phyloP scores from a whole-genome alignment of 2,113 vertebrate species.

The Prinia subflava region DNA sequence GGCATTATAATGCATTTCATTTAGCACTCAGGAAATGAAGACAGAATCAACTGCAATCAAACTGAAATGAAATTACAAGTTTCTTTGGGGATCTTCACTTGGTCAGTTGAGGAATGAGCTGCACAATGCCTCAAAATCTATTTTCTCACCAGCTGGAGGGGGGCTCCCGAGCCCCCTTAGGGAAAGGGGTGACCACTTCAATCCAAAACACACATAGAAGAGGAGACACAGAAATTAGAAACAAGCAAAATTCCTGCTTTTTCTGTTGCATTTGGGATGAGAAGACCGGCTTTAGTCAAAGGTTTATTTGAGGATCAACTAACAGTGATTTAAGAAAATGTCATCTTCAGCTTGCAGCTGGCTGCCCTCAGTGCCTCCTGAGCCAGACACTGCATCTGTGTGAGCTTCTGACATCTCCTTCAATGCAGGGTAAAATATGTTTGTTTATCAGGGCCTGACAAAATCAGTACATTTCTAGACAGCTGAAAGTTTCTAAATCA shows the following conservation, averaged over 20 bases:
- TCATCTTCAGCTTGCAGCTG: neutral
- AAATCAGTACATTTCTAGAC: neutral
- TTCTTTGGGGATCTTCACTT: neutral
- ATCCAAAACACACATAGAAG: neutral
- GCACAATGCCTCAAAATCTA: neutral
- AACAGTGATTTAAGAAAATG: neutral
- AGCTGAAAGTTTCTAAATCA: neutral
- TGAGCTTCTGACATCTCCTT: neutral
- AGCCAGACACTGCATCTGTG: neutral
- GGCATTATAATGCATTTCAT: neutral
- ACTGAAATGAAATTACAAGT: neutral
- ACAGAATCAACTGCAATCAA: slow-evolving; percentile 4
- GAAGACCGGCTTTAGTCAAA: neutral
- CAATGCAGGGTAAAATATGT: neutral
- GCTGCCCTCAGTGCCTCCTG: neutral
- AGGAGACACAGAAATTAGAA: neutral
- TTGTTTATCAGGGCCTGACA: neutral
- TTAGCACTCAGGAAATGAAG: neutral
- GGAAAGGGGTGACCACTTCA: neutral
- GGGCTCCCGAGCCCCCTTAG: neutral
- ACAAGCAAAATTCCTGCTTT: neutral
- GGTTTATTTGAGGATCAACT: neutral
- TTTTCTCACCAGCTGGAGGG: neutral
- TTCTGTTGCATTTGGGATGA: neutral
- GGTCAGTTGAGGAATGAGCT: neutral